Conservation (phyloP, 2,888 invertebrate species). For the Dynastes tityus region DNA sequence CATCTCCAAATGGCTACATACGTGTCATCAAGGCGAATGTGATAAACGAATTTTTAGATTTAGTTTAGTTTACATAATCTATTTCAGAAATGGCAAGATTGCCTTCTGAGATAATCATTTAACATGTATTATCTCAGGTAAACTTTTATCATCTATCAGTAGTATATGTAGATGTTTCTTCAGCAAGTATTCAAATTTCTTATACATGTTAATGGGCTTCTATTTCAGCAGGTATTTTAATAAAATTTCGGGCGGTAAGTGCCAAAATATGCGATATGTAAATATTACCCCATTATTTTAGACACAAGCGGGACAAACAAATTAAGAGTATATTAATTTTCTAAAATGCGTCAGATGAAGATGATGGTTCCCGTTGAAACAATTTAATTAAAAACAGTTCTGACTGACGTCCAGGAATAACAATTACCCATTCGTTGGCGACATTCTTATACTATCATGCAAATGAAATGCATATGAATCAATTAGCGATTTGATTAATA, state of each 20-base stretch:
- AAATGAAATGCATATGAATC: conserved; percentile 52
- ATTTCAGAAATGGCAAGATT: too few species aligned
- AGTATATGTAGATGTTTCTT: too few species aligned
- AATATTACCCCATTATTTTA: conserved; percentile 4
- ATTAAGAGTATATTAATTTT: conserved; percentile 33
- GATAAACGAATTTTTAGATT: too few species aligned
- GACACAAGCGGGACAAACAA: not conserved
- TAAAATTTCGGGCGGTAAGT: not conserved
- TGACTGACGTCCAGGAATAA: conserved; percentile 26
- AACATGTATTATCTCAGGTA: too few species aligned
- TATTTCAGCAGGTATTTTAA: too few species aligned
- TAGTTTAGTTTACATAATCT: too few species aligned
- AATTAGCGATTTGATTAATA: conserved; percentile 50
- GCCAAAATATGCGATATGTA: conserved; percentile 32
- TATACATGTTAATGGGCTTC: too few species aligned
- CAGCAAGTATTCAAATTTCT: too few species aligned
- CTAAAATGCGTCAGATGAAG: conserved; percentile 40
- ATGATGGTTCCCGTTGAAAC: conserved; percentile 24
- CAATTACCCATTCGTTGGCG: conserved; percentile 20
- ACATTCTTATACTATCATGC: conserved; percentile 45
- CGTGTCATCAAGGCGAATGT: too few species aligned
- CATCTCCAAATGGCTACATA: too few species aligned
- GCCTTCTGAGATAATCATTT: too few species aligned
- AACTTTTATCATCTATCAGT: too few species aligned
- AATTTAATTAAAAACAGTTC: conserved; percentile 36